A percentile compares a stretch with the other conserved stretches of the same genome.
Evolutionary conservation across 2,113 vertebrate genomes (phyloP).

Genomic region (Oreochromis niloticus): DNA sequence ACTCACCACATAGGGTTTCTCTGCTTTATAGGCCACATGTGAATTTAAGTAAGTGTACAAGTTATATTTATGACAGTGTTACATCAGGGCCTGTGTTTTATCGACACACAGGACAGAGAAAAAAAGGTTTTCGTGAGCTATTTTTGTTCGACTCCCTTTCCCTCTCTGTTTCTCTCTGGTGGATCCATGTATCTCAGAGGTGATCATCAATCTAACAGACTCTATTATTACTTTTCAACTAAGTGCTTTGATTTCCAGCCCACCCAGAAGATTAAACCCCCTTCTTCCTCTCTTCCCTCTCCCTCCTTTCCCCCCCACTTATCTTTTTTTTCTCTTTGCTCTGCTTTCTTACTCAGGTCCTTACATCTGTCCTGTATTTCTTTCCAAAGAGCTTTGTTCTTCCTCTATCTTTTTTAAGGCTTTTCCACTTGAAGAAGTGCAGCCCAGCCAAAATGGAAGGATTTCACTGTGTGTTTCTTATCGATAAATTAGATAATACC

Average conservation of each 20-base stretch:
- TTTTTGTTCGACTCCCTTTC: constrained; percentile 51
- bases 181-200: constrained; percentile 52
- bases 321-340: background rate
- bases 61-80: background rate
- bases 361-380: background rate
- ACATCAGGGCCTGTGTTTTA: constrained; percentile 40
- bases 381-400: background rate
- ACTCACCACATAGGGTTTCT: background rate
- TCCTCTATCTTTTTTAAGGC: background rate
- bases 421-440: background rate
- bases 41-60: background rate
- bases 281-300: constrained; percentile 4
- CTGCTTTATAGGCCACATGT: background rate
- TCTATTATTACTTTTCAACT: constrained; percentile 70
- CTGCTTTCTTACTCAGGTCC: background rate
- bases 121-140: constrained; percentile 27
- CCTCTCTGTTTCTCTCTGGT: constrained; percentile 25
- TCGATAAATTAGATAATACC: background rate
- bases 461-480: background rate
- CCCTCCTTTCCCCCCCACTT: constrained; percentile 20
- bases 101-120: background rate
- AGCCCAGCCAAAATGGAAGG: background rate
- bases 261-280: constrained; percentile 68
- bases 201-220: constrained; percentile 72
- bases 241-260: constrained; percentile 71